Evolutionary conservation across 2,888 invertebrate genomes (phyloP).

Genomic region (Ophion ellenae): DNA sequence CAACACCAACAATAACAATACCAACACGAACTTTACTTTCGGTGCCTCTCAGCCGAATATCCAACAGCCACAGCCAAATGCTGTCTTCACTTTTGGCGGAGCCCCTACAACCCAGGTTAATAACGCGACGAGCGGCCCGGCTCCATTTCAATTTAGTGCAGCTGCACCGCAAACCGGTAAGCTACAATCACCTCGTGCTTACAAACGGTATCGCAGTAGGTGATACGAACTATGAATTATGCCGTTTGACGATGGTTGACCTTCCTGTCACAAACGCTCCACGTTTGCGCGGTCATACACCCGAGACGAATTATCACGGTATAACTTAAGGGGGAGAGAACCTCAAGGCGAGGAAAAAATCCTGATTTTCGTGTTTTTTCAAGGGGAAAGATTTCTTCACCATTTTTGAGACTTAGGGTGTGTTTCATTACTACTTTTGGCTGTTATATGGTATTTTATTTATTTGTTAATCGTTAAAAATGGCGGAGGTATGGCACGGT

Average conservation of each 20-base stretch:
- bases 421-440: no score
- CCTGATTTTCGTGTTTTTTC: no score
- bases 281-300: no score
- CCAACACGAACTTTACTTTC: conserved; percentile 61
- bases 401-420: no score
- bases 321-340: no score
- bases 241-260: neutral
- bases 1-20: conserved; percentile 45
- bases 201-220: neutral
- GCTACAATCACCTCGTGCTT: neutral
- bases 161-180: conserved; percentile 74
- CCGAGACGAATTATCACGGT: no score
- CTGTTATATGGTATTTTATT: no score
- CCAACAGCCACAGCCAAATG: conserved; percentile 58
- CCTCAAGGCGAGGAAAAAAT: no score
- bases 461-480: no score
- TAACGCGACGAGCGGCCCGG: conserved; percentile 50
- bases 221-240: neutral
- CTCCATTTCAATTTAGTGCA: conserved; percentile 76
- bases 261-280: no score
- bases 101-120: conserved; percentile 31
- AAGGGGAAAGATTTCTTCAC: no score
- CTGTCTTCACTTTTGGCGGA: conserved; percentile 62
- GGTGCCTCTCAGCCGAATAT: conserved; percentile 49
- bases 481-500: no score